phyloP scores from a whole-genome alignment of 2,888 invertebrate genomes.

The Esperia sulphurella region DNA sequence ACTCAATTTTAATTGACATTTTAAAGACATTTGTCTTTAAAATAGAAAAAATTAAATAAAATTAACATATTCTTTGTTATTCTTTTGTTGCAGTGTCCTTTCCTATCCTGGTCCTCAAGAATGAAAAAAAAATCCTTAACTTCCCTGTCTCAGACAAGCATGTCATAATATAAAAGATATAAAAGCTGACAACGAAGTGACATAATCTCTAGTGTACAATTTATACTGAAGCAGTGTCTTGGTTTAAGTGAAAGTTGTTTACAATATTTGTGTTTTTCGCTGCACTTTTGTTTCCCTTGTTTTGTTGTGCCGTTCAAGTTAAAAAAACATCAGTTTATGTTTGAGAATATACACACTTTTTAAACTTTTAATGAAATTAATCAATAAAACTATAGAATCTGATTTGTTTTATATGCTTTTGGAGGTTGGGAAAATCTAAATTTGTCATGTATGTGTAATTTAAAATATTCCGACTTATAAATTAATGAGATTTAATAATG shows the following conservation, averaged over 20 bases:
- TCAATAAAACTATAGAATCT: background rate
- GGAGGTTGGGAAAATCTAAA: background rate
- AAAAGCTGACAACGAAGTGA: background rate
- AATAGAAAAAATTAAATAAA: background rate
- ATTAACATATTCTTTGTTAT: background rate
- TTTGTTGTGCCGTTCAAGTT: slow-evolving; percentile 34
- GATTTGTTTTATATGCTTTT: background rate
- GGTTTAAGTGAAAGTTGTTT: slow-evolving; percentile 37
- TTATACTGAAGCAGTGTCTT: slow-evolving; percentile 26
- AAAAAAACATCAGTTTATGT: slow-evolving; percentile 31
- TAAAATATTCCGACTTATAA: too few relatives aligned
- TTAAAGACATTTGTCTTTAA: too few relatives aligned
- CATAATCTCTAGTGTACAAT: background rate
- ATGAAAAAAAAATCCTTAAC: too few relatives aligned
- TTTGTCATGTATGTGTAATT: too few relatives aligned
- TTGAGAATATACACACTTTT: slow-evolving; percentile 42
- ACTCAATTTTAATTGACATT: too few relatives aligned
- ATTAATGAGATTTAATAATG: too few relatives aligned
- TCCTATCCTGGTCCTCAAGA: slow-evolving; percentile 5
- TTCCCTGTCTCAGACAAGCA: slow-evolving; percentile 18
- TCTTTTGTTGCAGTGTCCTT: slow-evolving; percentile 11
- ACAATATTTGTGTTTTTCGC: slow-evolving; percentile 25
- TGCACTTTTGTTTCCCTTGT: slow-evolving; percentile 39
- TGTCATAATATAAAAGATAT: slow-evolving; percentile 17
- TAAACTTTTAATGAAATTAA: too few relatives aligned